Percentiles rank a stretch among this genome's conserved stretches.
Conservation (phyloP, 2,888 invertebrate genomes). For the Troides aeacus region DNA sequence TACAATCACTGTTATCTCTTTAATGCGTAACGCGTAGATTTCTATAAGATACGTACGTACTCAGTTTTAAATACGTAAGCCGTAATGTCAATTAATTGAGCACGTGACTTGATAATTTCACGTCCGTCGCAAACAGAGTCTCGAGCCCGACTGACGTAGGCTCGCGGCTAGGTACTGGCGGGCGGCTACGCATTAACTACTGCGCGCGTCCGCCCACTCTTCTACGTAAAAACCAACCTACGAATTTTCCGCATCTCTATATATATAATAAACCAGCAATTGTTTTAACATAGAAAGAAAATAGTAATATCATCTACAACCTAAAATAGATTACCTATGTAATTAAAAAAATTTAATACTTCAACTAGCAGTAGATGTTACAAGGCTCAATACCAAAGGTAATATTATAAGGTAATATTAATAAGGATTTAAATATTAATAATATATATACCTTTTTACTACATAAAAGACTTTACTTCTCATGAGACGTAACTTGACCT, state of each 20-base stretch:
- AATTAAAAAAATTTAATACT: too few relatives aligned
- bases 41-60: slow-evolving; percentile 35
- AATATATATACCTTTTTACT: too few relatives aligned
- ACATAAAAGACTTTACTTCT: too few relatives aligned
- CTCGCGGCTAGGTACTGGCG: slow-evolving; percentile 45
- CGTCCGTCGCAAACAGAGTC: slow-evolving; percentile 39
- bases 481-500: too few relatives aligned
- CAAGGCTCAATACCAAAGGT: too few relatives aligned
- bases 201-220: slow-evolving; percentile 62
- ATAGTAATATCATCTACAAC: too few relatives aligned
- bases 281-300: too few relatives aligned
- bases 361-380: too few relatives aligned
- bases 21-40: slow-evolving; percentile 7
- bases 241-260: slow-evolving; percentile 41
- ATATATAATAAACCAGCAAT: slow-evolving; percentile 2
- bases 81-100: slow-evolving; percentile 21
- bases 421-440: too few relatives aligned
- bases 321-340: too few relatives aligned
- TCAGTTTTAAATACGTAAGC: slow-evolving; percentile 44
- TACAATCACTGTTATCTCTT: slow-evolving; percentile 27
- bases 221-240: slow-evolving; percentile 66
- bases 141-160: slow-evolving; percentile 69
- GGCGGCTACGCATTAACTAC: slow-evolving; percentile 62
- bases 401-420: too few relatives aligned
- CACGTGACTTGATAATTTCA: slow-evolving; percentile 14